Base-by-base conservation (phyloP, 2,113 vertebrate genomes). In the Stigmatopora nigra region DNA sequence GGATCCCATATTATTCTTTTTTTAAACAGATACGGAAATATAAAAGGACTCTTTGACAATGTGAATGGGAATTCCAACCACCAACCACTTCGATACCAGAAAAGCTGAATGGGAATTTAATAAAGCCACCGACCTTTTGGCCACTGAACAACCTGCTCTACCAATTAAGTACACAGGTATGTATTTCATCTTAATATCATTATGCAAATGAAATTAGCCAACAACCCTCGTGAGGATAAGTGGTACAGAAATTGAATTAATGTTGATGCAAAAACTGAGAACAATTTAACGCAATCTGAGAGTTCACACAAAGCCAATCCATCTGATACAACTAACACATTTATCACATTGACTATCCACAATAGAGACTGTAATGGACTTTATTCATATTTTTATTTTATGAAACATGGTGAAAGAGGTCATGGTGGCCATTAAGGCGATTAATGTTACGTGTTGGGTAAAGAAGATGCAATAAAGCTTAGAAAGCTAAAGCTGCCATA, bases 301-400 rank as follows among this genome's bases (percentile, higher is more conserved):
- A 68, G 73, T 78, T 86, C 71, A 76, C 69, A 49, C 75, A 78
- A n/a, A n/a, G 66, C 77, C 82, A 84, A 80, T 86, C 83, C 84
- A 80, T 89, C 88, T 82, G 88, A 88, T 85, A 85, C 81, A 82
- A 72, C 70, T 61, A 9, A 67, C 68, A 81, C 85, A 91, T 91
- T 87, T 87, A 89, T 87, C 55, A 19, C 76, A 0, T 19, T 67
- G 78, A 73, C 81, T 77, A 80, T 79, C 78, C 70, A 90, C 88
- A 89, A 90, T 89, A 84, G 84, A 80, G 76, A 81, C 82, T 78
- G 71, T 90, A 90, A 89, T 89, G 84, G 81, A 70, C 85, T 90
- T 89, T 88, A 88, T 89, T 89, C 86, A 88, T 87, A 88, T 88
- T 88, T 90, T 87, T 89, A 88, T 91, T 91, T 91, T 88, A 90